Evolutionary conservation across 2,113 vertebrate genomes (phyloP).

Genomic region (Cygnus buccinator): DNA sequence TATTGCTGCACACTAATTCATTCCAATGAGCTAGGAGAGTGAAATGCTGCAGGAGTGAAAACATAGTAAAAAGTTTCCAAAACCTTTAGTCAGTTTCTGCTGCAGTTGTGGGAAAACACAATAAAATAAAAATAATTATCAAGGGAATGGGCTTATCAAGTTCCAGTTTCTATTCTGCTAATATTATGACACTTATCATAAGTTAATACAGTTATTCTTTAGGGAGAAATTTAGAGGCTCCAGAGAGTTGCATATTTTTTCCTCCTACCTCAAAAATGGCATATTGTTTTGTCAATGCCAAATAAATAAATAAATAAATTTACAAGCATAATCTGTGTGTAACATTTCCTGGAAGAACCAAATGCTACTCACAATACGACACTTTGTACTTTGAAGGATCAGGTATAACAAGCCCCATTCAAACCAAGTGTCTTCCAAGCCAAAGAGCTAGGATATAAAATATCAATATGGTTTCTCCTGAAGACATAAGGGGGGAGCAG

Average conservation of each 20-base stretch:
- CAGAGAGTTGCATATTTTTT: background rate
- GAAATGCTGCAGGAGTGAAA: background rate
- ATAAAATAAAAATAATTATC: conserved; percentile 7
- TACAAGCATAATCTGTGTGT: background rate
- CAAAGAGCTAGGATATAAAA: background rate
- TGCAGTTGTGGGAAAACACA: conserved; percentile 8
- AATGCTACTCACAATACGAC: background rate
- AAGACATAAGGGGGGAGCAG: background rate
- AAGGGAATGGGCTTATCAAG: background rate
- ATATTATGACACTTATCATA: conserved; percentile 11
- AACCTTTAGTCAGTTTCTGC: background rate
- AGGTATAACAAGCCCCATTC: background rate
- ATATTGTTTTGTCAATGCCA: background rate
- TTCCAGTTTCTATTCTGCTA: conserved; percentile 6
- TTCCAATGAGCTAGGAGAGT: background rate
- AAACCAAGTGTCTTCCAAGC: background rate
- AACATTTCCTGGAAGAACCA: background rate
- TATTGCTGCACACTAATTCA: background rate
- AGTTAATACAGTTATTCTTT: background rate
- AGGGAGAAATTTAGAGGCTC: background rate
- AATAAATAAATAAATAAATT: background rate
- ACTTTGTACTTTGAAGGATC: background rate
- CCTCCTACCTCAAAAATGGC: background rate
- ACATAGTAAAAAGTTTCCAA: background rate
- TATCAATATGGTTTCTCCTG: background rate